Percentiles rank a stretch among this genome's conserved stretches.
Evolutionary conservation across 2,888 invertebrate species (phyloP).

Genomic region (Lepidochrysops patricia): DNA sequence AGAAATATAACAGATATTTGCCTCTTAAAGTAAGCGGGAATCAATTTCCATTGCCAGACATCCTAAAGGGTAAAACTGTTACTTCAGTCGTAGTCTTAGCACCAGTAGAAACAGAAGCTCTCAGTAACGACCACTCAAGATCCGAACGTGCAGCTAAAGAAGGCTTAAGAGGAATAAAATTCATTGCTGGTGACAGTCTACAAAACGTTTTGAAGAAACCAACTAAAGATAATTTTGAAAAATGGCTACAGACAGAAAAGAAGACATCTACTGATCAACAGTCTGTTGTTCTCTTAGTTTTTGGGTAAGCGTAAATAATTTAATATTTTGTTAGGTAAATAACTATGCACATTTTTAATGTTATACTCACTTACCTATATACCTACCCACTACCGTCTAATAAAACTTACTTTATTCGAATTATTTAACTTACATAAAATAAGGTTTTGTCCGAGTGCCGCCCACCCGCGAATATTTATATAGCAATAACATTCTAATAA

Average conservation of each 20-base stretch:
- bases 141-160: conserved; percentile 70
- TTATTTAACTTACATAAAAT: no score
- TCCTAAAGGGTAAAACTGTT: conserved; percentile 82
- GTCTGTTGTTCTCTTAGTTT: conserved; percentile 86
- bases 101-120: conserved; percentile 83
- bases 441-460: no score
- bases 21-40: conserved; percentile 89
- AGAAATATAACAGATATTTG: conserved; percentile 87
- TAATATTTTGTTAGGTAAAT: no score
- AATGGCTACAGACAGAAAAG: conserved; percentile 86
- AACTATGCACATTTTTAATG: no score
- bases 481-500: no score
- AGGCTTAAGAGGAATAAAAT: conserved; percentile 80
- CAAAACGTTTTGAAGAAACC: conserved; percentile 85
- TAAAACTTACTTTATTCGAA: no score
- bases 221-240: conserved; percentile 83
- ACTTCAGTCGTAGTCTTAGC: conserved; percentile 90
- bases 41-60: conserved; percentile 88
- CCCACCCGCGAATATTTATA: no score
- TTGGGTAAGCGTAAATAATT: conserved; percentile 76
- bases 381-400: no score
- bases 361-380: no score
- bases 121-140: conserved; percentile 61
- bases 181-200: conserved; percentile 82
- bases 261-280: conserved; percentile 83